Percentiles rank a stretch among this genome's conserved stretches.
These are phyloP conservation scores for Saccopteryx bilineata DNA, from an alignment of 2,113 vertebrate genomes.

Conservation along the genomic window DNA sequence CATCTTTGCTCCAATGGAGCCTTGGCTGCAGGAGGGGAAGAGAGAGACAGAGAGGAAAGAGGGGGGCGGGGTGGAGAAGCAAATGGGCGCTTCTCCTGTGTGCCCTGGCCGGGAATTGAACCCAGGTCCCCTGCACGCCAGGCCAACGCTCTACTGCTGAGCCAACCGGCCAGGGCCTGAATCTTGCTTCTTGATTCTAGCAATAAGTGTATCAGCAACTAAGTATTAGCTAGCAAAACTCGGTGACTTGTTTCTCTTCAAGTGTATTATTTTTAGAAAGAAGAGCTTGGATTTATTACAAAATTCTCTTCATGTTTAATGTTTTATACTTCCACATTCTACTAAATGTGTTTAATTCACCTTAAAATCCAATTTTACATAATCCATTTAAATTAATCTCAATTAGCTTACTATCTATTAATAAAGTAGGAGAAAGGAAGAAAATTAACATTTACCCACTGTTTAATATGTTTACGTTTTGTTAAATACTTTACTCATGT, in stretches of 20 bases:
- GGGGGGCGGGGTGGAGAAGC: too few species aligned
- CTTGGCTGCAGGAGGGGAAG: too few species aligned
- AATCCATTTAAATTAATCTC: not conserved
- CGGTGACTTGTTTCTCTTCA: not conserved
- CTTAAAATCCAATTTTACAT: slow-evolving; percentile 27
- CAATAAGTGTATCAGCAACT: not conserved
- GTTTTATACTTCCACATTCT: not conserved
- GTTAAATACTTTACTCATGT: not conserved
- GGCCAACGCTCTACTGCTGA: too few species aligned
- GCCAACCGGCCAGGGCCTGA: too few species aligned
- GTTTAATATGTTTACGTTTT: not conserved
- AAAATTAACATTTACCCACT: not conserved
- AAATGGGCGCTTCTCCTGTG: too few species aligned
- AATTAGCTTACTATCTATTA: not conserved
- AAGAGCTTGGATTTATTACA: not conserved
- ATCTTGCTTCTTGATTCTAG: not conserved
- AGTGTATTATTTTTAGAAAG: slow-evolving; percentile 11
- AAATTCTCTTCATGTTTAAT: not conserved
- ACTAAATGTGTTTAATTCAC: not conserved
- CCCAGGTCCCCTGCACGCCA: too few species aligned
- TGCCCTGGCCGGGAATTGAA: too few species aligned
- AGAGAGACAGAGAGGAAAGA: too few species aligned
- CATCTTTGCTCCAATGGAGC: too few species aligned
- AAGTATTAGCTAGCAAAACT: not conserved
- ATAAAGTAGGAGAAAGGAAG: not conserved